Conservation (phyloP, 2,888 invertebrate genomes). For the Dyspetes luteomarginatus region DNA sequence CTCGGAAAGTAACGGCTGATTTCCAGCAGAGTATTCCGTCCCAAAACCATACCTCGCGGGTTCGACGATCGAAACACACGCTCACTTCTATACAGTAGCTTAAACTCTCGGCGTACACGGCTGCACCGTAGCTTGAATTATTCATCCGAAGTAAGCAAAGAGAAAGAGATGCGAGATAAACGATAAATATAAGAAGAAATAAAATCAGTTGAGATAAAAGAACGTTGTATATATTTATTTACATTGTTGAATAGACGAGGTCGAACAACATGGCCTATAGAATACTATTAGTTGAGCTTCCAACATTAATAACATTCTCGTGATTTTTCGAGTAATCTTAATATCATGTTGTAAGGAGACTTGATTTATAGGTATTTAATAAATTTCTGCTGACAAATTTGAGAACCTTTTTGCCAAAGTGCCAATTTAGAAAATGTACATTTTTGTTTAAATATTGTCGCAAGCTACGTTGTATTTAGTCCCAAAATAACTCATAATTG, state of each 20-base stretch:
- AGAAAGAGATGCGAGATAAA: slow-evolving; percentile 41
- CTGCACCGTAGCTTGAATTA: slow-evolving; percentile 58
- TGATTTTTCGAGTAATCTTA: no score
- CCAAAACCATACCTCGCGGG: slow-evolving; percentile 53
- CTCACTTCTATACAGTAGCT: slow-evolving; percentile 32
- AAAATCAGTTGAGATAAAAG: slow-evolving; percentile 33
- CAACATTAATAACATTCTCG: no score
- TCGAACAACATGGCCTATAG: no score
- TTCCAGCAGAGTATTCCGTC: slow-evolving; percentile 52
- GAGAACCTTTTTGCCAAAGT: no score
- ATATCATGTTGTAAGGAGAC: no score
- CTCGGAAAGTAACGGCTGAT: slow-evolving; percentile 64
- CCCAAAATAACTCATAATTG: no score
- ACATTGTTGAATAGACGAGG: slow-evolving; percentile 6
- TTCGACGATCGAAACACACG: slow-evolving; percentile 58
- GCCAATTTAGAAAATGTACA: no score
- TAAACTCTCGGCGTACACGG: slow-evolving; percentile 60
- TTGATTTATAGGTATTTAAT: no score
- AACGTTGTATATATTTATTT: slow-evolving; percentile 35
- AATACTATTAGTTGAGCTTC: no score
- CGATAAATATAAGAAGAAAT: slow-evolving; percentile 31
- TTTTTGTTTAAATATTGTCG: no score
- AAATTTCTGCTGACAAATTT: no score
- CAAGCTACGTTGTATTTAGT: no score
- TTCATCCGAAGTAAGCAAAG: slow-evolving; percentile 54